Evolutionary conservation across 1,140 invertebrate species (phyloP).

Genomic region (Drosophila ohnishii): DNA sequence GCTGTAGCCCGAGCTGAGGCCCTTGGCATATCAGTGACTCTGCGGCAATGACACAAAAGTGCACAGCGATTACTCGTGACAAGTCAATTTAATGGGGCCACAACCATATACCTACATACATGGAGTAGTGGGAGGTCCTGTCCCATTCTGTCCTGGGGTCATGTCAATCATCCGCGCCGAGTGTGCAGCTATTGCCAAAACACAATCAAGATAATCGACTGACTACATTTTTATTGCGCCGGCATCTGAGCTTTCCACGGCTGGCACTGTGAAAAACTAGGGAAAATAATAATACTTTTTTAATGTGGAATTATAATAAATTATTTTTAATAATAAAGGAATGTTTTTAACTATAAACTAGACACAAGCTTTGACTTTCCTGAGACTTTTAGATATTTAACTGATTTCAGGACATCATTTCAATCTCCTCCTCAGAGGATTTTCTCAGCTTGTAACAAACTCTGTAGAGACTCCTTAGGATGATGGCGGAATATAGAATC

Average conservation of each 20-base stretch:
- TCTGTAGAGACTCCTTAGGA: background rate
- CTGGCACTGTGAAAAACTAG: background rate
- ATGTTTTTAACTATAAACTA: background rate
- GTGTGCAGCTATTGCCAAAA: slow-evolving; percentile 41
- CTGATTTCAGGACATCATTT: background rate
- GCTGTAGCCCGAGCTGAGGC: slow-evolving; percentile 21
- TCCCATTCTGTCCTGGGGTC: slow-evolving; percentile 12
- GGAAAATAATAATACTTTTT: background rate
- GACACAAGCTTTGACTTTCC: background rate
- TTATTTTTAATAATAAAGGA: background rate
- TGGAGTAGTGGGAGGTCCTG: slow-evolving; percentile 8
- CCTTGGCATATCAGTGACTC: slow-evolving; percentile 30
- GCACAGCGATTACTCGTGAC: slow-evolving; percentile 59
- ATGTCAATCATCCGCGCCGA: slow-evolving; percentile 42
- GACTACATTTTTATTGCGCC: slow-evolving; percentile 30
- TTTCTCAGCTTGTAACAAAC: background rate
- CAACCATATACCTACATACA: slow-evolving; percentile 27
- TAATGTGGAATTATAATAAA: background rate
- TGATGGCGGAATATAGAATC: background rate
- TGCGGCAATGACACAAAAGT: slow-evolving; percentile 53
- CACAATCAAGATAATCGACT: slow-evolving; percentile 35
- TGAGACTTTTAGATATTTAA: background rate
- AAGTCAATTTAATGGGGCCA: slow-evolving; percentile 60
- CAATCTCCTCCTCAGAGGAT: background rate
- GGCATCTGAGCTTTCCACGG: background rate